Evolutionary conservation across 2,113 vertebrate genomes (phyloP).

Genomic region (Apteryx owenii): DNA sequence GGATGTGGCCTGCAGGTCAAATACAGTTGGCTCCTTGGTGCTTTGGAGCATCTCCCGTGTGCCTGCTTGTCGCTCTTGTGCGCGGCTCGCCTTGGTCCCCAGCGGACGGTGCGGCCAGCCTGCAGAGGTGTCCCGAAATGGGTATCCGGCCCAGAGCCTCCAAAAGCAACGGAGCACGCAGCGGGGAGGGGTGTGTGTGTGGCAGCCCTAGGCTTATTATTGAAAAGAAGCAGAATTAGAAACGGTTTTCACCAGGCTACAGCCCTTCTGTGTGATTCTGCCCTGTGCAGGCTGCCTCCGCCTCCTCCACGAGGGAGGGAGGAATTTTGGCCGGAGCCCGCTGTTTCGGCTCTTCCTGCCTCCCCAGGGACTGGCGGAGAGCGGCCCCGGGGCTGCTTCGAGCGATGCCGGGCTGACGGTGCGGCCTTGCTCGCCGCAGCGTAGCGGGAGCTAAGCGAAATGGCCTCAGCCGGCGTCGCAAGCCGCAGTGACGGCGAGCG

Average conservation of each 20-base stretch:
- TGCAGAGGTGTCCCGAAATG: neutral
- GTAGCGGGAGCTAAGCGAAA: neutral
- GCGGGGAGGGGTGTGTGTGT: too few relatives aligned
- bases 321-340: neutral
- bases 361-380: neutral
- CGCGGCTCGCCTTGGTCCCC: neutral
- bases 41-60: neutral
- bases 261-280: neutral
- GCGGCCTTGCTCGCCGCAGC: neutral
- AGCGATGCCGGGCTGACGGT: neutral
- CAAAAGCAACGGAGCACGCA: neutral
- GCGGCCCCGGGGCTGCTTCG: neutral
- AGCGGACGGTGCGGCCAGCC: neutral
- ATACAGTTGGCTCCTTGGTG: neutral
- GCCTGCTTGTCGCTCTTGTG: neutral
- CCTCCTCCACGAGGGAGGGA: neutral
- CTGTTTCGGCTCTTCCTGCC: neutral
- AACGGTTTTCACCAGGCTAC: neutral
- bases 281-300: neutral
- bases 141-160: neutral
- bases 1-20: neutral
- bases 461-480: neutral
- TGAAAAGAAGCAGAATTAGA: neutral
- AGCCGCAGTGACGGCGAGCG: neutral
- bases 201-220: neutral